A percentile compares a stretch with the other conserved stretches of the same genome.
These are phyloP conservation scores for Nematopogon swammerdamellus DNA, from an alignment of 2,888 invertebrate species.

Conservation along the genomic window DNA sequence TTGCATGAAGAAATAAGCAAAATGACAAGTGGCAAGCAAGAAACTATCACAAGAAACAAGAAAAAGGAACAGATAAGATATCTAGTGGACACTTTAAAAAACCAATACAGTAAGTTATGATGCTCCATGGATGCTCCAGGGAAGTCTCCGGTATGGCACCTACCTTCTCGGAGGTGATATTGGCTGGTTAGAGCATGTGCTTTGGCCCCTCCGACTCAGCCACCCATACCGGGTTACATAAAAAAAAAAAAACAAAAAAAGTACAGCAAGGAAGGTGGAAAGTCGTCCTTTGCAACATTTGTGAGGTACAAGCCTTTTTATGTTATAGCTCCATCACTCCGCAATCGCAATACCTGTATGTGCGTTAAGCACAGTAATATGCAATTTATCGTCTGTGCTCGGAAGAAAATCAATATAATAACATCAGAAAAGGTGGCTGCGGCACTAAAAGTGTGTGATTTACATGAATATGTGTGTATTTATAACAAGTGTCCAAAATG, in stretches of 20 bases:
- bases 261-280: slow-evolving; percentile 3
- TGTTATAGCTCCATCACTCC: slow-evolving; percentile 1
- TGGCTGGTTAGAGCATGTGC: too few species aligned
- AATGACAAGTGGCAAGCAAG: slow-evolving; percentile 1
- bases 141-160: too few species aligned
- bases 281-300: slow-evolving; percentile 1
- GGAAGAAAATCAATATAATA: background rate
- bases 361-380: background rate
- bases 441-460: background rate
- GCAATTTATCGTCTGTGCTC: background rate
- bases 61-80: slow-evolving; percentile 4
- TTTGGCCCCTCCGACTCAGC: too few species aligned
- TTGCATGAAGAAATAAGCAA: slow-evolving; percentile 2
- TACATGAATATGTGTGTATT: background rate
- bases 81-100: slow-evolving; percentile 1
- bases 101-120: slow-evolving; percentile 2
- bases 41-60: background rate
- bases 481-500: background rate
- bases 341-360: background rate
- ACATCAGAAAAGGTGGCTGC: background rate
- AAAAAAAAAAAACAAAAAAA: too few species aligned
- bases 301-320: slow-evolving; percentile 1
- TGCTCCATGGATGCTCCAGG: too few species aligned
- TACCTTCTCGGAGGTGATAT: too few species aligned
- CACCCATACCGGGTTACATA: too few species aligned